phyloP scores from a whole-genome alignment of 30 jellyfish, hydroid and myxozoan species.

The Pelagia noctiluca region DNA sequence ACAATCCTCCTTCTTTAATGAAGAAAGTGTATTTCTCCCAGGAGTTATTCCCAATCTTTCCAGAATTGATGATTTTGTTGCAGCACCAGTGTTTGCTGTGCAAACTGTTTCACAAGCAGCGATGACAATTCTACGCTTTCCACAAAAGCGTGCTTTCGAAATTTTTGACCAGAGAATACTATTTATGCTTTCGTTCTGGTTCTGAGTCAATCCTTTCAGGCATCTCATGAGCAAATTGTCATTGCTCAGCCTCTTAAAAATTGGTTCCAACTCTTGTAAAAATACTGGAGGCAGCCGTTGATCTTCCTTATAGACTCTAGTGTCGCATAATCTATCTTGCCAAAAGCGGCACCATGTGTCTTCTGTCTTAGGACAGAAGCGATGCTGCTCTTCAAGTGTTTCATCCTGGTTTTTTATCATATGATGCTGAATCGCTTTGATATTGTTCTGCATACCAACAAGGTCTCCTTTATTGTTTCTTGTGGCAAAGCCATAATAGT shows the following conservation, averaged over 20 bases:
- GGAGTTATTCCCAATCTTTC: background rate
- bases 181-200: background rate
- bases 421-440: constrained; percentile 36
- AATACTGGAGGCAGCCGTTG: constrained; percentile 35
- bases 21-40: background rate
- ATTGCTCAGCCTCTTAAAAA: background rate
- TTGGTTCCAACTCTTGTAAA: constrained; percentile 12
- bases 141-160: background rate
- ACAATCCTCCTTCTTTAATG: background rate
- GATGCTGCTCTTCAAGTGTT: constrained; percentile 18
- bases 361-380: constrained; percentile 33
- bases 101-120: background rate
- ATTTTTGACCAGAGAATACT: background rate
- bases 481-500: constrained; percentile 36
- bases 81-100: background rate
- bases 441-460: constrained; percentile 34
- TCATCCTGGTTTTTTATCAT: constrained; percentile 15
- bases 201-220: background rate
- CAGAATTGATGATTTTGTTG: background rate
- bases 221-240: background rate
- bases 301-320: background rate
- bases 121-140: background rate
- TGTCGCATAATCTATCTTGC: constrained; percentile 6
- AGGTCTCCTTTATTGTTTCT: constrained; percentile 49
- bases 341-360: constrained; percentile 42